phyloP scores from a whole-genome alignment of 2,113 vertebrate species.

The Rhynchomys soricoides region DNA sequence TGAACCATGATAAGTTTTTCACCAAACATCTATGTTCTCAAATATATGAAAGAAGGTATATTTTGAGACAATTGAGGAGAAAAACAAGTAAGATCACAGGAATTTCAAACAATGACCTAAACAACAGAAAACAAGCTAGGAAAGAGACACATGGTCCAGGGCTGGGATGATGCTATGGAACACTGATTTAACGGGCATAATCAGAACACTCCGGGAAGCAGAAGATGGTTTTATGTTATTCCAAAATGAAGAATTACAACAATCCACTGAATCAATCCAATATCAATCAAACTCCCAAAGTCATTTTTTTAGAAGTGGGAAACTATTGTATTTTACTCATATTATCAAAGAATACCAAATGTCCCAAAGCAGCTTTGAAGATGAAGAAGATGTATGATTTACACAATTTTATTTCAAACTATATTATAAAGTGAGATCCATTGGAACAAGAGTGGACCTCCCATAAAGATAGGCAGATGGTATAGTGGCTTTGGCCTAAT shows the following conservation, averaged over 20 bases:
- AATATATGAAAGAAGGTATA: background rate
- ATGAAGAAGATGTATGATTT: background rate
- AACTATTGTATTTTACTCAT: background rate
- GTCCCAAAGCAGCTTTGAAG: background rate
- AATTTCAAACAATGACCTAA: background rate
- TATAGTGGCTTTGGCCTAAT: too few relatives aligned
- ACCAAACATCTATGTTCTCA: background rate
- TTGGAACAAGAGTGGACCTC: background rate
- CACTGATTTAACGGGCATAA: background rate
- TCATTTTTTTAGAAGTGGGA: background rate
- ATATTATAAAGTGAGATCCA: background rate
- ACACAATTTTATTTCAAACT: background rate
- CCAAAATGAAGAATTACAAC: background rate
- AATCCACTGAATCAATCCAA: background rate
- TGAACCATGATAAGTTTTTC: background rate
- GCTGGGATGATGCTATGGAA: background rate
- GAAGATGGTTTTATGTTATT: too few relatives aligned
- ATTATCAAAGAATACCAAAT: background rate
- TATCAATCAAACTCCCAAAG: background rate
- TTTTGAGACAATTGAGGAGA: background rate
- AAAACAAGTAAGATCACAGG: background rate
- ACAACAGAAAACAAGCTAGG: background rate
- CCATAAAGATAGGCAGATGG: background rate
- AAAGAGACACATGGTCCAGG: background rate
- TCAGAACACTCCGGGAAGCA: background rate